These are phyloP conservation scores for Astyanax mexicanus DNA, from an alignment of 2,797 vertebrate genomes.

Conservation along the genomic window DNA sequence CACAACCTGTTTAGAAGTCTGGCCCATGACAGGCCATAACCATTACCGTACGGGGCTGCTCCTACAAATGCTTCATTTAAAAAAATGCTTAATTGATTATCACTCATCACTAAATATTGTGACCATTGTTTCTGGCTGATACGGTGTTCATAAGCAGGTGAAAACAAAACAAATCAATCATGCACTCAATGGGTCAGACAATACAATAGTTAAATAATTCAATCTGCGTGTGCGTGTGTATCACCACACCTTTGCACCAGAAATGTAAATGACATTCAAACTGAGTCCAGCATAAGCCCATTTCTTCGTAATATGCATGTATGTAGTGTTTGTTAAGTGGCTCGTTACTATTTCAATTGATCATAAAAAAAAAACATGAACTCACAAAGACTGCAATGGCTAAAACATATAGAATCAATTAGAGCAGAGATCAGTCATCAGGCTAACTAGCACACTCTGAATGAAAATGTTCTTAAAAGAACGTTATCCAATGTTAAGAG, in stretches of 20 bases:
- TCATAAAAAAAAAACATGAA: conserved; percentile 27
- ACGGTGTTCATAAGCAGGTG: not conserved
- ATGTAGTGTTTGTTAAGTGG: conserved; percentile 51
- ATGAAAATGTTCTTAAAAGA: conserved; percentile 58
- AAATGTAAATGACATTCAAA: conserved; percentile 40
- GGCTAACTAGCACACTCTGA: conserved; percentile 55
- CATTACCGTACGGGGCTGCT: conserved; percentile 21
- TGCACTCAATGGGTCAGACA: conserved; percentile 38
- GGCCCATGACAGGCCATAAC: conserved; percentile 19
- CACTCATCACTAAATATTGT: conserved; percentile 30
- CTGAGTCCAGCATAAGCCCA: not conserved
- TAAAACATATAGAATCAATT: conserved; percentile 31
- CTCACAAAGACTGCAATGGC: conserved; percentile 9
- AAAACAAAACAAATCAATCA: conserved; percentile 42
- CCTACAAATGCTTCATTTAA: conserved; percentile 47
- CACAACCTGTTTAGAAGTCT: conserved; percentile 40
- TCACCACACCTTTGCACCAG: conserved; percentile 35
- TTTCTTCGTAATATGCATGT: conserved; percentile 30
- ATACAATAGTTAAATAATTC: conserved; percentile 39
- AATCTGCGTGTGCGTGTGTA: conserved; percentile 22
- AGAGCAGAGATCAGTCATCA: conserved; percentile 33
- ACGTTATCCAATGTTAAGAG: conserved; percentile 62
- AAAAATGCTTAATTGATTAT: conserved; percentile 33
- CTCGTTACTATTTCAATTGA: conserved; percentile 54
- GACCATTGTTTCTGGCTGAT: conserved; percentile 21